These are phyloP conservation scores for Philhelius pedissequus DNA, from an alignment of 2,888 invertebrate species.

Conservation along the genomic window DNA sequence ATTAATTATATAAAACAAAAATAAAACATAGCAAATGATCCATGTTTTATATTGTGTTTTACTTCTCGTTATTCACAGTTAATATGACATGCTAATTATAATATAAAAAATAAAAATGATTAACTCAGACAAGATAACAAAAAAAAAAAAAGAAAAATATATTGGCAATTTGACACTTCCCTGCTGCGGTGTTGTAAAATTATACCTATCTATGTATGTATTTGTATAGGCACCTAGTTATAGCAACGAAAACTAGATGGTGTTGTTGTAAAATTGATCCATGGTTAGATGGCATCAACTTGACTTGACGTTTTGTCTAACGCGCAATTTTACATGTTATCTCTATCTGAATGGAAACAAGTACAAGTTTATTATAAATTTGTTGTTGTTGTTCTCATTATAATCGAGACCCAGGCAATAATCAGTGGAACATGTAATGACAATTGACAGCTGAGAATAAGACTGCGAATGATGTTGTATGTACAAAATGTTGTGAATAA, in stretches of 20 bases:
- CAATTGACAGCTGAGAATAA: slow-evolving; percentile 11
- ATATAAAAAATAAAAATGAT: slow-evolving; percentile 51
- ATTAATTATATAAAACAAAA: background rate
- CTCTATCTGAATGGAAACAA: slow-evolving; percentile 33
- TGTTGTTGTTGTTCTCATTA: background rate
- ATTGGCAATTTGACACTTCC: slow-evolving; percentile 59
- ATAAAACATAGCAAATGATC: slow-evolving; percentile 13
- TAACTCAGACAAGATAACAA: slow-evolving; percentile 57
- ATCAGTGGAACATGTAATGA: slow-evolving; percentile 8
- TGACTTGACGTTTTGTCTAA: slow-evolving; percentile 46
- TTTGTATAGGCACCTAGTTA: too few species aligned
- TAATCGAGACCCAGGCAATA: background rate
- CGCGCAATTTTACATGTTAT: slow-evolving; percentile 56
- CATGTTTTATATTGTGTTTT: slow-evolving; percentile 68
- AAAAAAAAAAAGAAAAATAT: background rate
- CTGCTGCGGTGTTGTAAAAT: slow-evolving; percentile 17
- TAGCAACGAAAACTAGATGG: too few species aligned
- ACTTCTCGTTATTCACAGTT: slow-evolving; percentile 67
- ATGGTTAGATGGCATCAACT: slow-evolving; percentile 33
- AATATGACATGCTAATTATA: slow-evolving; percentile 68
- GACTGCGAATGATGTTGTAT: slow-evolving; percentile 3
- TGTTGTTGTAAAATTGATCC: slow-evolving; percentile 14
- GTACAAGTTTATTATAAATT: slow-evolving; percentile 17
- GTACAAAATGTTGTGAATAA: background rate
- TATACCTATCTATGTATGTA: too few species aligned